phyloP scores from a whole-genome alignment of 2,113 vertebrate species.

The Varanus komodoensis region DNA sequence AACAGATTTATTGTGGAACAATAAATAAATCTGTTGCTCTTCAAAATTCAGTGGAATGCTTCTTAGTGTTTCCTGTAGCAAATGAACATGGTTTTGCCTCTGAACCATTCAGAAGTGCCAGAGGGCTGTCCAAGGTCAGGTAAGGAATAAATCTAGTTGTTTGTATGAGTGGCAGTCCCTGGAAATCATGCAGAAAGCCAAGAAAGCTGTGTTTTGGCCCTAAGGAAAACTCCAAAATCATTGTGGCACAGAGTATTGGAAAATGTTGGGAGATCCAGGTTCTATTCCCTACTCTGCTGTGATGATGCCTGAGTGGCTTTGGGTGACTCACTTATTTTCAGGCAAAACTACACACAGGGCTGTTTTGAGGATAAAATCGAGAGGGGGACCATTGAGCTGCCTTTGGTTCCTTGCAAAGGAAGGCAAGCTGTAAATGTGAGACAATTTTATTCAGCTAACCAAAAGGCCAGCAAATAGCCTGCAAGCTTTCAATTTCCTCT shows the following conservation, averaged over 20 bases:
- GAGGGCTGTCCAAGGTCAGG: background rate
- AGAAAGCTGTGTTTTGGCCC: too few relatives aligned
- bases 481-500: background rate
- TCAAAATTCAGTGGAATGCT: background rate
- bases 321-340: too few relatives aligned
- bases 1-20: background rate
- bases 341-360: too few relatives aligned
- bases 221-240: too few relatives aligned
- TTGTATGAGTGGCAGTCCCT: background rate
- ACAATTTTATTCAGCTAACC: background rate
- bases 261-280: too few relatives aligned
- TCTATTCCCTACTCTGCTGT: too few relatives aligned
- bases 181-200: background rate
- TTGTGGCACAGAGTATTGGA: too few relatives aligned
- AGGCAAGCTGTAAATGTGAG: too few relatives aligned
- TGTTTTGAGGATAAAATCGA: too few relatives aligned
- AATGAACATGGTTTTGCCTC: background rate
- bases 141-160: background rate
- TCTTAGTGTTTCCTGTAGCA: background rate
- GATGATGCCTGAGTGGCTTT: too few relatives aligned
- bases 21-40: background rate
- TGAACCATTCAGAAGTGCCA: background rate
- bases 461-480: background rate
- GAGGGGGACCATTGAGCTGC: too few relatives aligned
- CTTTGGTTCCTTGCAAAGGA: too few relatives aligned